Conservation (phyloP, 2,888 invertebrate species). For the Melanargia galathea region DNA sequence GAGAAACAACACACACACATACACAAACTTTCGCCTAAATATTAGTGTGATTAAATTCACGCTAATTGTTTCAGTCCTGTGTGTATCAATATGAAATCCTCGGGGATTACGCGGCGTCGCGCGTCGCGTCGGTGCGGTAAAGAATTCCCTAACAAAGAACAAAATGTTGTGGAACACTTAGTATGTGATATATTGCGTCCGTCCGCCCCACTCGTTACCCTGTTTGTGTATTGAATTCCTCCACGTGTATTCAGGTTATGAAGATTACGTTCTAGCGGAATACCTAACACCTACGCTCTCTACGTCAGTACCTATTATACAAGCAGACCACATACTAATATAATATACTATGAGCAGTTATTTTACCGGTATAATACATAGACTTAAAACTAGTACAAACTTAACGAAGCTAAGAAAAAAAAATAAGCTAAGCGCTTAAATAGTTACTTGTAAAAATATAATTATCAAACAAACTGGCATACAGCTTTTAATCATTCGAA, state of each 20-base stretch:
- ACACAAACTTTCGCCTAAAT: neutral
- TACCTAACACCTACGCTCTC: neutral
- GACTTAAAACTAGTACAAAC: too few species aligned
- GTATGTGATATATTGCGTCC: conserved; percentile 32
- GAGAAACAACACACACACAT: too few species aligned
- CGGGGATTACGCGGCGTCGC: conserved; percentile 26
- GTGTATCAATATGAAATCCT: conserved; percentile 32
- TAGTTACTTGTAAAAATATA: too few species aligned
- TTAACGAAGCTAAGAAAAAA: too few species aligned
- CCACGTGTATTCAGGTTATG: conserved; percentile 15
- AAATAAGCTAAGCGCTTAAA: too few species aligned
- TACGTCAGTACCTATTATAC: neutral
- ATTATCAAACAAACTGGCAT: too few species aligned
- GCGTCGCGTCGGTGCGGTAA: conserved; percentile 21
- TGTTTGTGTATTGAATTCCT: conserved; percentile 26
- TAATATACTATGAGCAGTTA: too few species aligned
- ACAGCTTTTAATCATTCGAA: too few species aligned
- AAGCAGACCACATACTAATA: too few species aligned
- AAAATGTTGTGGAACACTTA: conserved; percentile 37
- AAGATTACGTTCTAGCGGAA: conserved; percentile 13
- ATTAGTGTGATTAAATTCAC: neutral
- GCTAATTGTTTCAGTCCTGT: conserved; percentile 4
- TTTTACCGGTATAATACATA: too few species aligned
- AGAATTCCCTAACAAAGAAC: conserved; percentile 33
- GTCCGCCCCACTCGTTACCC: conserved; percentile 15